Evolutionary conservation across 2,888 invertebrate genomes (phyloP), one percentile per base, ranked within the genome.

Genomic region (Mactromeris polynyma): DNA sequence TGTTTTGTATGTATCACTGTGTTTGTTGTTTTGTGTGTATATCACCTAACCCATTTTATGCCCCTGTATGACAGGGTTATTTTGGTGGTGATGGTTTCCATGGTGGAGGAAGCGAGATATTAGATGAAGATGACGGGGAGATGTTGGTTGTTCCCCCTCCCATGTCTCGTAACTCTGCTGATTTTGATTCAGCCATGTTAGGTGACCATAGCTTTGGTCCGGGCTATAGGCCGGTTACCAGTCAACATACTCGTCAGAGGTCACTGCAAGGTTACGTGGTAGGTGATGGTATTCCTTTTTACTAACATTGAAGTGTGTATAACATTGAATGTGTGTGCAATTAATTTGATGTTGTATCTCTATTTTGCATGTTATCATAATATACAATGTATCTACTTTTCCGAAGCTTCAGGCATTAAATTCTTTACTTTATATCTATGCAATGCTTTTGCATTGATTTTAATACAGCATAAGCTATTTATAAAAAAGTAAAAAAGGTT

Each of bases 111-210:
- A 92, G 92, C 69, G 92, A 92, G 80, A 89, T 90, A 33, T 89
- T 90, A 78, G 93, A 94, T 64, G 94, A 93, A 11, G 94, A 94
- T 78, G 94, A 94, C 17, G 94, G 94, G 19, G 93, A 94, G 83
- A 42, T 94, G 77, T 85, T 95, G 38, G 88, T 94, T 7, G 94
- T 94, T 14, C 95, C 95, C 11, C 89, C 90, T 21, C 92, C 93
- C 58, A 84, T 88, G 58, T 86, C 93, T 36, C 92, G 93, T 81
- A 89, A 93, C 87, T 92, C 90, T 36, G 82, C 90, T 46, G 90
- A 92, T 46, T 92, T 88, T 85, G 92, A 92, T 33, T n/a, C 87
- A 89, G 91, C 73, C 90, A 91, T 87, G 87, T 80, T 87, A n/a
- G 85, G 88, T 54, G 84, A 90, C 64, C 83, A 89, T 84, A 69